Evolutionary conservation across 2,888 invertebrate species (phyloP).

Genomic region (Salticus scenicus): DNA sequence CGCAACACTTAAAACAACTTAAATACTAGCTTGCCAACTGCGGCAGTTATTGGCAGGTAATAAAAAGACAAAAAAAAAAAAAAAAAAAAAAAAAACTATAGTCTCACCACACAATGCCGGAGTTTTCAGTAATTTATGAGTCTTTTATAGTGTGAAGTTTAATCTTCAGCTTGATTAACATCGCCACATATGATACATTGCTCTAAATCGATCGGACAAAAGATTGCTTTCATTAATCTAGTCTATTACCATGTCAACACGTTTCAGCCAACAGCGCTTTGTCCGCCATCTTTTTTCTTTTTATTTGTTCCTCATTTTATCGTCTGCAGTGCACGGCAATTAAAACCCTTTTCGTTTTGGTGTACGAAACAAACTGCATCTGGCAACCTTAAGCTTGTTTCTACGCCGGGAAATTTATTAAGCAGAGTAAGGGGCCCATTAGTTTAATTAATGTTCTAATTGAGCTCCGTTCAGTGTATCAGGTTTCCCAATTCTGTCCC

Average conservation of each 20-base stretch:
- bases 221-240: constrained; percentile 64
- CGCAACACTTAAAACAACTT: constrained; percentile 15
- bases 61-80: not conserved
- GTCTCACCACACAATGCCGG: constrained; percentile 26
- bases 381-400: constrained; percentile 63
- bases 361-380: constrained; percentile 53
- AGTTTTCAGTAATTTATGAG: constrained; percentile 53
- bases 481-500: constrained; percentile 48
- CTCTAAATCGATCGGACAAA: constrained; percentile 59
- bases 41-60: not conserved
- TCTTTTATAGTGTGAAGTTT: constrained; percentile 51
- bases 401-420: constrained; percentile 61
- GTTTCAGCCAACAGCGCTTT: constrained; percentile 39
- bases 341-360: constrained; percentile 62
- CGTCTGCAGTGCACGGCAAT: constrained; percentile 49
- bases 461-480: constrained; percentile 59
- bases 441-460: constrained; percentile 69
- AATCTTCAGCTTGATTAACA: constrained; percentile 58
- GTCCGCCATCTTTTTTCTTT: constrained; percentile 38
- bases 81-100: not conserved
- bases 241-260: constrained; percentile 66
- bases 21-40: not conserved
- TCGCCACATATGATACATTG: constrained; percentile 61
- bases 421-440: constrained; percentile 65
- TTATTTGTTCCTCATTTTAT: constrained; percentile 32